Evolutionary conservation across 1,140 invertebrate genomes (phyloP).

Genomic region (Periplaneta americana): DNA sequence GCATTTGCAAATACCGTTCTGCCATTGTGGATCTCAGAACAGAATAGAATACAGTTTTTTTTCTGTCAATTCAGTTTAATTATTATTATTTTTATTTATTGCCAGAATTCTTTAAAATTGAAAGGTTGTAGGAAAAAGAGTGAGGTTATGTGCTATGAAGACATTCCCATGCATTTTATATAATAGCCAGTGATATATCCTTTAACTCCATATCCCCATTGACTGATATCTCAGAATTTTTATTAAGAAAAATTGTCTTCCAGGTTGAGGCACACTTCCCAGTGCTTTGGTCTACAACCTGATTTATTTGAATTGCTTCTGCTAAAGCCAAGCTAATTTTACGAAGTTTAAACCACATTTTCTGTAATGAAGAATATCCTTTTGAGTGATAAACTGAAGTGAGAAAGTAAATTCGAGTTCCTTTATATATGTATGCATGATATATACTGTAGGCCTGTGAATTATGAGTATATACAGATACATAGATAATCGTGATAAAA

Average conservation of each 20-base stretch:
- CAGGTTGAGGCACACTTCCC: background rate
- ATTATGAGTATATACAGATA: no score
- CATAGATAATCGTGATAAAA: no score
- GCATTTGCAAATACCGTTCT: background rate
- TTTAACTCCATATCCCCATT: background rate
- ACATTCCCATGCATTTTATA: background rate
- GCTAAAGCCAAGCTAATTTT: background rate
- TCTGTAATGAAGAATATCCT: no score
- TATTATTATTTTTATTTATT: background rate
- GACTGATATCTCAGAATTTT: background rate
- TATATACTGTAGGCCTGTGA: no score
- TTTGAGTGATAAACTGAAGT: no score
- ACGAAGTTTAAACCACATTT: no score
- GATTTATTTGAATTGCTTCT: background rate
- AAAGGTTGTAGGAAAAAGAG: background rate
- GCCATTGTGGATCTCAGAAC: background rate
- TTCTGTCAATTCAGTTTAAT: no score
- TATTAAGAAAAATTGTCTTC: background rate
- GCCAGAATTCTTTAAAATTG: background rate
- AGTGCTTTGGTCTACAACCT: background rate
- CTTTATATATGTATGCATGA: no score
- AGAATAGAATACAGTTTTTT: background rate
- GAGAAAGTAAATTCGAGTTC: no score
- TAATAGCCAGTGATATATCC: background rate
- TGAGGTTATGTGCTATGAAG: background rate